Evolutionary conservation across 2,797 vertebrate genomes (phyloP).

Genomic region (Catharus ustulatus): DNA sequence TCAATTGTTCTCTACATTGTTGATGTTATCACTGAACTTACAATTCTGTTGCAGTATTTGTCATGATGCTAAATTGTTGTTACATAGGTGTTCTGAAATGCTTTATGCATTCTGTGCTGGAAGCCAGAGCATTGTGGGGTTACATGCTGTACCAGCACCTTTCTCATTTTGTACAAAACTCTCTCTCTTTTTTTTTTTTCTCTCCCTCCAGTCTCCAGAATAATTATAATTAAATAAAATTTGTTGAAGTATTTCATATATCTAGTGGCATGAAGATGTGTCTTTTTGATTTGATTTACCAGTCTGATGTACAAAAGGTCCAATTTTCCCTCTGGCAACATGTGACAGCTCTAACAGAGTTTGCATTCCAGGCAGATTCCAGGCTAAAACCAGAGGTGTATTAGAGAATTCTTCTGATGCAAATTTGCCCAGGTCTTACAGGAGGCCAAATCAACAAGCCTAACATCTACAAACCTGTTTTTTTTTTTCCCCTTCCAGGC

Average conservation of each 20-base stretch:
- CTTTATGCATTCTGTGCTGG: conserved; percentile 4
- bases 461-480: neutral
- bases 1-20: neutral
- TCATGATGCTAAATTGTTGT: conserved; percentile 17
- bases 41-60: conserved; percentile 11
- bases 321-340: neutral
- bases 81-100: neutral
- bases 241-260: neutral
- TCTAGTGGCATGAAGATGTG: neutral
- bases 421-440: neutral
- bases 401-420: neutral
- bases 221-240: neutral
- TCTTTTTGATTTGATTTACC: neutral
- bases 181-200: too few relatives aligned
- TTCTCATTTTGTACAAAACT: neutral
- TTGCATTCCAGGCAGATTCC: neutral
- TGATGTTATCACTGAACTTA: neutral
- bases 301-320: neutral
- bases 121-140: neutral
- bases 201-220: neutral
- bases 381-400: neutral
- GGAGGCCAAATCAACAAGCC: neutral
- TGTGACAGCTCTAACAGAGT: neutral
- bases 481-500: neutral
- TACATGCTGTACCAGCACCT: neutral